Conservation (phyloP, 2,113 vertebrate genomes). For the Nanorana parkeri region DNA sequence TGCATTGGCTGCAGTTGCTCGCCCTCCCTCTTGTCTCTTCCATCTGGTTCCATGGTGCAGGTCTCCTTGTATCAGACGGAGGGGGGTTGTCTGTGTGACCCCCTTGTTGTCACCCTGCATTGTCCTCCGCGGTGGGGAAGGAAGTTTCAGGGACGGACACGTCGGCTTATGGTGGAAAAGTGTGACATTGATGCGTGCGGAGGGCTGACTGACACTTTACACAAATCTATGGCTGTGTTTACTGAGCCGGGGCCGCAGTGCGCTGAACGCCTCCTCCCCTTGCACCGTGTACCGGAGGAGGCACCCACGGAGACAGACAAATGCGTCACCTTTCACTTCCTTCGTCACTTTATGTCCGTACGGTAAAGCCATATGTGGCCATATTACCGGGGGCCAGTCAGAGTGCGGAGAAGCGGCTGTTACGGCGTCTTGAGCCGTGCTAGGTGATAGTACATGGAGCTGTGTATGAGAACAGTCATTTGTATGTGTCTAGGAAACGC, state of each 20-base stretch:
- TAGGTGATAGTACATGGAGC: too few species aligned
- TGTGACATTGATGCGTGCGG: slow-evolving; percentile 2
- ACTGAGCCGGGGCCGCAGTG: slow-evolving; percentile 27
- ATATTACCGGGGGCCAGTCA: background rate
- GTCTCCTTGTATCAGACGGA: too few species aligned
- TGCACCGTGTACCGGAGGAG: slow-evolving; percentile 3
- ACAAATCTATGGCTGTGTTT: background rate
- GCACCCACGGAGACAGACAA: slow-evolving; percentile 22
- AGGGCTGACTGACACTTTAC: slow-evolving; percentile 7
- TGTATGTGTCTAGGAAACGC: background rate
- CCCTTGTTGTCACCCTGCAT: slow-evolving; percentile 2
- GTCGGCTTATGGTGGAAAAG: background rate
- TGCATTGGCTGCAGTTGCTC: slow-evolving; percentile 19
- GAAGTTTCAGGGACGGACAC: too few species aligned
- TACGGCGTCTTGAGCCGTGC: background rate
- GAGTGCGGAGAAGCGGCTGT: background rate
- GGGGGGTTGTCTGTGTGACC: too few species aligned
- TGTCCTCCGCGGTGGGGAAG: slow-evolving; percentile 21
- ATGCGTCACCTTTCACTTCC: slow-evolving; percentile 34
- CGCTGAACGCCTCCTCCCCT: slow-evolving; percentile 18
- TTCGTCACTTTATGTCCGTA: background rate
- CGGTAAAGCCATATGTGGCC: slow-evolving; percentile 10
- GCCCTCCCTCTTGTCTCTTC: background rate
- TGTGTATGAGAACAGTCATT: too few species aligned
- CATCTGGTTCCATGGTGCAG: background rate